A percentile compares a stretch with the other conserved stretches of the same genome.
Evolutionary conservation across 2,113 vertebrate genomes (phyloP).

Genomic region (Formicarius rufipectus): DNA sequence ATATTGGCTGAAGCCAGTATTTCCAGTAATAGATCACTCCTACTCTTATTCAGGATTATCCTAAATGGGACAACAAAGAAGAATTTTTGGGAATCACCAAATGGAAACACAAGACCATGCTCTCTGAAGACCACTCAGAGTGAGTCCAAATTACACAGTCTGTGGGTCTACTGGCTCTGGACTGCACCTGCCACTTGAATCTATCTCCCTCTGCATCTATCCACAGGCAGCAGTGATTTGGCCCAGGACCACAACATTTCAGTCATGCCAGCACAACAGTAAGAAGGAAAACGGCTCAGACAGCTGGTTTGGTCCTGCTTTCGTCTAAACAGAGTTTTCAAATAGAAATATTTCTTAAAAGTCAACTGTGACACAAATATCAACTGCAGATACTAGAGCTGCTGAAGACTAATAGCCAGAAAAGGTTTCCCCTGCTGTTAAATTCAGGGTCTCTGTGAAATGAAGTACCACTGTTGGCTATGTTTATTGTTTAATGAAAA

Average conservation of each 20-base stretch:
- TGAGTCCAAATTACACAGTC: not conserved
- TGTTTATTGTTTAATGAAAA: not conserved
- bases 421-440: not conserved
- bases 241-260: not conserved
- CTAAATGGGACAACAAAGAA: not conserved
- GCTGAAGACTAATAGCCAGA: not conserved
- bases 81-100: not conserved
- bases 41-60: not conserved
- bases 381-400: not conserved
- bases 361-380: not conserved
- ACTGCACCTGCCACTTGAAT: not conserved
- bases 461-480: not conserved
- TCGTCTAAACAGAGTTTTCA: not conserved
- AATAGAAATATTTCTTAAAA: not conserved
- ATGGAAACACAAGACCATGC: not conserved
- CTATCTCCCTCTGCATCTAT: not conserved
- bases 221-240: not conserved
- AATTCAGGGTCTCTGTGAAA: not conserved
- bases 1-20: not conserved
- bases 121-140: not conserved
- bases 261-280: not conserved
- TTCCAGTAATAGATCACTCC: not conserved
- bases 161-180: not conserved
- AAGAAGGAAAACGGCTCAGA: not conserved
- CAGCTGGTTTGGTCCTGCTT: not conserved